Evolutionary conservation across 2,888 invertebrate genomes (phyloP), one percentile per base, ranked within the genome.

Genomic region (Melipona bicolor): DNA sequence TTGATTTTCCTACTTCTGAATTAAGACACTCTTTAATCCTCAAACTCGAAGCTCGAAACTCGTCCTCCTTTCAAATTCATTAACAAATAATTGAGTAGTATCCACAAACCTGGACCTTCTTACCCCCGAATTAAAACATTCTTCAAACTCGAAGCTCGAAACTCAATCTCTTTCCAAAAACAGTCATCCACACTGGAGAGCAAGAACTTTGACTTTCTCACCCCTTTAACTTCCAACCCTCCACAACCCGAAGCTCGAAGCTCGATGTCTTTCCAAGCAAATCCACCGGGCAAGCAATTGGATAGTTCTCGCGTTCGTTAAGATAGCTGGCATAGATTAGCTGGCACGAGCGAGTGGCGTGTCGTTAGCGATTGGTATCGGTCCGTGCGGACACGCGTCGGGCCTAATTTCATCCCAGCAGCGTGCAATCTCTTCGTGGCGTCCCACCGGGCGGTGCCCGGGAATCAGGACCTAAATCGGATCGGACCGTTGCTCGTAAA

Each of bases 381-480:
- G 43, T 32, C 32, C 27, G 64, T 72, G 52, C n/a, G 74, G 83
- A 68, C 84, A 84, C 73, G 73, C 76, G 81, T 70, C 73, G 77
- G 87, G 83, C 87, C 90, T 89, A 88, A 90, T 90, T 88, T 87
- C 85, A 85, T 88, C 89, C 84, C 87, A 68, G 74, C 77, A 72
- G 78, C 79, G 85, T 85, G 43, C 79, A 89, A 89, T 89, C 87
- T 86, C 87, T 62, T 75, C 78, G 61, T 43, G 79, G 75, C 76
- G 78, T 80, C 87, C 85, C 86, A 75, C 52, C 75, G 79, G 76
- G 86, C 71, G 73, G 65, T 59, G 61, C 4, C 82, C 83, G 83
- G 43, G 49, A 89, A 90, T 91, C 91, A 85, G 86, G 84, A 90
- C 88, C 90, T 90, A 90, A 92, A 91, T 92, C 91, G 90, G 87